Evolutionary conservation across 2,797 vertebrate genomes (phyloP).

Genomic region (Darevskia nairensis): DNA sequence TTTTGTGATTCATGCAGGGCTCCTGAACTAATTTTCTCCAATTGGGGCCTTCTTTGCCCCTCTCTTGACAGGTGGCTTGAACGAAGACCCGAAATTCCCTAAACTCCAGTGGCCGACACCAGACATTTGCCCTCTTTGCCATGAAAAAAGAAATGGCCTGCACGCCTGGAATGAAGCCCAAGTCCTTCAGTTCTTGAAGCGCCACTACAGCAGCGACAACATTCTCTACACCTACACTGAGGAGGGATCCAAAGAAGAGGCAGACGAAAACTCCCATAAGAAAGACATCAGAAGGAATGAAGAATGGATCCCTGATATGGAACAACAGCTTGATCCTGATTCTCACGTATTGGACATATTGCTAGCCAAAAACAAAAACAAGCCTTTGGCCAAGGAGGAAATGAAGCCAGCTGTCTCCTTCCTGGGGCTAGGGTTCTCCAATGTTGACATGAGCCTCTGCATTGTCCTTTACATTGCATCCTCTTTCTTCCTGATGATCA

Average conservation of each 20-base stretch:
- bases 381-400: conserved; percentile 12
- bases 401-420: conserved; percentile 74
- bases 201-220: conserved; percentile 83
- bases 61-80: conserved; percentile 83
- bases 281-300: not conserved
- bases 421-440: conserved; percentile 89
- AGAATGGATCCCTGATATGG: conserved; percentile 2
- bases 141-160: conserved; percentile 86
- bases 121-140: conserved; percentile 88
- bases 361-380: not conserved
- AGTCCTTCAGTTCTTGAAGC: conserved; percentile 86
- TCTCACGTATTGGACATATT: not conserved
- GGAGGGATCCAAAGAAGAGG: conserved; percentile 31
- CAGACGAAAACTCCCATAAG: not conserved
- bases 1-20: too few relatives aligned
- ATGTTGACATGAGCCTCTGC: conserved; percentile 96
- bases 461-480: conserved; percentile 90
- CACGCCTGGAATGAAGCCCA: conserved; percentile 87
- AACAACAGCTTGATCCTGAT: fast-evolving
- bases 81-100: conserved; percentile 91
- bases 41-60: not conserved
- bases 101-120: conserved; percentile 92
- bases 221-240: conserved; percentile 78
- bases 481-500: conserved; percentile 90
- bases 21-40: fast-evolving